Conservation (phyloP, 2,113 vertebrate species). For the Clarias gariepinus region DNA sequence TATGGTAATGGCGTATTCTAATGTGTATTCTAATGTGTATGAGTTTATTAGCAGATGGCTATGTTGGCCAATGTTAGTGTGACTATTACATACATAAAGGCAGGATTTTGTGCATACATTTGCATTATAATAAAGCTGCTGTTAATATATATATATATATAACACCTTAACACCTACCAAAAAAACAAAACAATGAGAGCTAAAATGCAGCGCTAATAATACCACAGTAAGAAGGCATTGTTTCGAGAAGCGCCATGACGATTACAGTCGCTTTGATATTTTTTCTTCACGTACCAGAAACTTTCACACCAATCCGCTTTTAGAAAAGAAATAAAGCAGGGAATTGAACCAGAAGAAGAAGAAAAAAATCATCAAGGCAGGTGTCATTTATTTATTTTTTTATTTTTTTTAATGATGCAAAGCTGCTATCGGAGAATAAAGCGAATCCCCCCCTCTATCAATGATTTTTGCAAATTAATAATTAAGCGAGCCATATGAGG, state of each 20-base stretch:
- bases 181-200: neutral
- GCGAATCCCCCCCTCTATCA: conserved; percentile 18
- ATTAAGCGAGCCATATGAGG: conserved; percentile 10
- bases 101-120: neutral
- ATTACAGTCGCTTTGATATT: neutral
- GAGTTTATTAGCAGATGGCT: neutral
- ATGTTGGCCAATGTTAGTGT: neutral
- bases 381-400: neutral
- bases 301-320: neutral
- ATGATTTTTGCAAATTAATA: conserved; percentile 33
- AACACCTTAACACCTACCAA: neutral
- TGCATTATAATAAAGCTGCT: neutral
- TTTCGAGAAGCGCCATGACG: neutral
- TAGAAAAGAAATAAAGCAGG: neutral
- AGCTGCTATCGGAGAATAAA: neutral
- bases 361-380: neutral
- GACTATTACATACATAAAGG: neutral
- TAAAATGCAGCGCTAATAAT: neutral
- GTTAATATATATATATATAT: no score
- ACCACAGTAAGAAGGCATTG: neutral
- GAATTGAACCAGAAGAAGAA: neutral
- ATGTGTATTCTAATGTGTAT: neutral
- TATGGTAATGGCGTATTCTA: neutral
- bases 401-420: neutral
- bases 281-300: neutral